phyloP scores from a whole-genome alignment of 2,888 invertebrate genomes.

The Cerceris rybyensis region DNA sequence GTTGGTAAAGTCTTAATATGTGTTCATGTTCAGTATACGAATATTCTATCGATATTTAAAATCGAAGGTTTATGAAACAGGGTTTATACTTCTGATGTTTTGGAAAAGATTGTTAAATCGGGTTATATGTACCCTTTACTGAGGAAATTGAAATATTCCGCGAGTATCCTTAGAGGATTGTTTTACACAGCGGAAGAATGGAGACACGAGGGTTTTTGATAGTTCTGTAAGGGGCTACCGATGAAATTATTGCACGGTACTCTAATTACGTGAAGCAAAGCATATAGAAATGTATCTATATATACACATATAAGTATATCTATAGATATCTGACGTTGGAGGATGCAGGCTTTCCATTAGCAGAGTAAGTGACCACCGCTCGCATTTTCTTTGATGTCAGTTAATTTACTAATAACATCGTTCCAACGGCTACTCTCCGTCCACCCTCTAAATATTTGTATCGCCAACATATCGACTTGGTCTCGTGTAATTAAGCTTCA shows the following conservation, averaged over 20 bases:
- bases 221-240: constrained; percentile 4
- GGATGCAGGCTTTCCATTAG: constrained; percentile 76
- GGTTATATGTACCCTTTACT: no score
- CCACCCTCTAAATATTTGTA: constrained; percentile 81
- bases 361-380: constrained; percentile 78
- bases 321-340: constrained; percentile 52
- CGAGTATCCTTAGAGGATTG: no score
- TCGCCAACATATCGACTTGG: constrained; percentile 76
- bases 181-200: background rate
- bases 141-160: no score
- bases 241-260: background rate
- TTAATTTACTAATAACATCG: constrained; percentile 82
- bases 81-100: background rate
- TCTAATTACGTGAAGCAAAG: constrained; percentile 20
- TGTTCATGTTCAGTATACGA: background rate
- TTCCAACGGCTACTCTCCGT: constrained; percentile 54
- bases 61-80: background rate
- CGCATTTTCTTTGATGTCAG: constrained; percentile 81
- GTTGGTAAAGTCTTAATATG: no score
- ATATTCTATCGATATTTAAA: background rate
- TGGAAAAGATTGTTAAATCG: background rate
- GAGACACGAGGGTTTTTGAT: background rate
- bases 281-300: constrained; percentile 47
- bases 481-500: constrained; percentile 71
- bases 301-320: constrained; percentile 26